A percentile compares a stretch with the other conserved stretches of the same genome.
phyloP scores from a whole-genome alignment of 2,888 invertebrate species.

The Hedya salicella region DNA sequence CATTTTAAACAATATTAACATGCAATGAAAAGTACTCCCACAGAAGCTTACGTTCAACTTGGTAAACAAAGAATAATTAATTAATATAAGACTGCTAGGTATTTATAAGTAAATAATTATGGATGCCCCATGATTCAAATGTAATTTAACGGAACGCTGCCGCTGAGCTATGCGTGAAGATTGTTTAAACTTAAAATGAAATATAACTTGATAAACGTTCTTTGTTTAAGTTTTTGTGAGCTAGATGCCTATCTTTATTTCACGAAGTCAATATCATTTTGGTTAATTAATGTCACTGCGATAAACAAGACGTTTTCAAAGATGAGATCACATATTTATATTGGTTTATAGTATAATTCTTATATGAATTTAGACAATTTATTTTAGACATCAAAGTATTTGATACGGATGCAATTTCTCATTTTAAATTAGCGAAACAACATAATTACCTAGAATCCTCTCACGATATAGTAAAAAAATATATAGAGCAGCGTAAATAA shows the following conservation, averaged over 20 bases:
- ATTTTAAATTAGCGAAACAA: too few relatives aligned
- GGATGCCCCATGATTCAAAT: slow-evolving; percentile 8
- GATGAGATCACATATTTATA: too few relatives aligned
- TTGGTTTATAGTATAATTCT: too few relatives aligned
- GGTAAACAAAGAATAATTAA: neutral
- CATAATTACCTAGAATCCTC: too few relatives aligned
- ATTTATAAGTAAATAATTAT: slow-evolving; percentile 15
- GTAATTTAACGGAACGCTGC: slow-evolving; percentile 49
- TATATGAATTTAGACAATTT: too few relatives aligned
- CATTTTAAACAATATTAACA: too few relatives aligned
- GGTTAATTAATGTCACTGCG: neutral
- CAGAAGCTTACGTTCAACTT: too few relatives aligned
- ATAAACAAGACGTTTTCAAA: neutral
- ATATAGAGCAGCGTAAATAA: too few relatives aligned
- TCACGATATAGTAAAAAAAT: too few relatives aligned
- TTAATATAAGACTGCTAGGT: neutral
- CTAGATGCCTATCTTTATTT: slow-evolving; percentile 17
- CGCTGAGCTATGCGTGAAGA: slow-evolving; percentile 47
- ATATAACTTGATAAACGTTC: slow-evolving; percentile 33
- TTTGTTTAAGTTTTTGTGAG: slow-evolving; percentile 7
- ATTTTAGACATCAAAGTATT: too few relatives aligned
- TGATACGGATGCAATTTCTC: too few relatives aligned
- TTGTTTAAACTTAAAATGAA: slow-evolving; percentile 37
- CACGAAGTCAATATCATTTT: slow-evolving; percentile 1
- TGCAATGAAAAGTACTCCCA: too few relatives aligned